These are phyloP conservation scores for Reticulitermes lucifugus DNA, from an alignment of 2,888 invertebrate species.

Conservation along the genomic window DNA sequence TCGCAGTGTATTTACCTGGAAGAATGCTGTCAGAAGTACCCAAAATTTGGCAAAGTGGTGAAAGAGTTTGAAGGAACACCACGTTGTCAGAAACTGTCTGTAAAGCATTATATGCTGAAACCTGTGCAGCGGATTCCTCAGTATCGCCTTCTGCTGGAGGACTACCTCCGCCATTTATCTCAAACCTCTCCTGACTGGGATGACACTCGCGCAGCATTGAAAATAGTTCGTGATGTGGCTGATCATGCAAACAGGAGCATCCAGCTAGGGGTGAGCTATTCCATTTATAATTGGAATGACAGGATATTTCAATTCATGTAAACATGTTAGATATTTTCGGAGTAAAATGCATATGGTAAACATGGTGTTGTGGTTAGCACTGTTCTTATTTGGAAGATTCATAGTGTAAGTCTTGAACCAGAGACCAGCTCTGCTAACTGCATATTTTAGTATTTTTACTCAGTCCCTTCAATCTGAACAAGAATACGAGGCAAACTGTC, in stretches of 20 bases:
- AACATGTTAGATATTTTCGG: too few species aligned
- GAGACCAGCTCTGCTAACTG: too few species aligned
- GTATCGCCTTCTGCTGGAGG: conserved; percentile 71
- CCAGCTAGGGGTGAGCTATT: conserved; percentile 65
- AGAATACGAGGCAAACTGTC: too few species aligned
- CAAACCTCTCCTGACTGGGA: conserved; percentile 67
- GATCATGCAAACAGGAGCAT: conserved; percentile 70
- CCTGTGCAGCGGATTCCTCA: conserved; percentile 77
- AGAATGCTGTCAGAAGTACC: conserved; percentile 65
- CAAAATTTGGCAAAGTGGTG: conserved; percentile 64
- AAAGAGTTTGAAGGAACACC: conserved; percentile 65
- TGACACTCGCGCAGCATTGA: conserved; percentile 69
- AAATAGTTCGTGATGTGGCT: conserved; percentile 69
- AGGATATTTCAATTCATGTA: too few species aligned
- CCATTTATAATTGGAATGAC: too few species aligned
- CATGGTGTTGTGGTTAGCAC: too few species aligned
- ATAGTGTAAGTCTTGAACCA: too few species aligned
- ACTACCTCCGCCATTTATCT: conserved; percentile 69
- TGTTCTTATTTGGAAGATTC: too few species aligned
- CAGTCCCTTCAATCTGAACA: too few species aligned
- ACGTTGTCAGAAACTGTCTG: conserved; percentile 63
- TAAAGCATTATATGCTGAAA: conserved; percentile 75
- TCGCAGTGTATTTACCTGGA: conserved; percentile 65
- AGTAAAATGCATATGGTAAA: too few species aligned
- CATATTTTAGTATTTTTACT: too few species aligned